phyloP scores from a whole-genome alignment of 2,113 vertebrate species.

The Psammodynastes pulverulentus region DNA sequence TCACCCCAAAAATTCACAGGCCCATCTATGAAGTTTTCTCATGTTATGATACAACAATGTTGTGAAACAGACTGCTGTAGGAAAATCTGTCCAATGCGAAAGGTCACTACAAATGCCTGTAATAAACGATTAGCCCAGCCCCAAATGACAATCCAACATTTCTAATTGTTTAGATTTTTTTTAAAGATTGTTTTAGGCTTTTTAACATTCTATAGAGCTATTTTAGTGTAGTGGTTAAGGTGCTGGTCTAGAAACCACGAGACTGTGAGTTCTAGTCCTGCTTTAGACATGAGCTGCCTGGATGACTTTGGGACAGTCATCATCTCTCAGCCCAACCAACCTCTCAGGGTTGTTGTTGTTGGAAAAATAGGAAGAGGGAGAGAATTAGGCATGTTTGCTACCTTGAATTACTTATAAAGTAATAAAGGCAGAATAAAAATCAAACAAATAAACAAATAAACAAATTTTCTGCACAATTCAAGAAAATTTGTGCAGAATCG shows the following conservation, averaged over 20 bases:
- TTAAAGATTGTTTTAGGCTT: neutral
- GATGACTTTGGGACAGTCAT: neutral
- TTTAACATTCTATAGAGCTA: neutral
- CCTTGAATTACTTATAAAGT: neutral
- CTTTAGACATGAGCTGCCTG: neutral
- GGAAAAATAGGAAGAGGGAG: neutral
- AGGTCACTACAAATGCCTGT: neutral
- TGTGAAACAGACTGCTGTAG: neutral
- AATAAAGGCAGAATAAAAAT: neutral
- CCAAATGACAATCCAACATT: neutral
- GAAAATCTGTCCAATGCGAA: neutral
- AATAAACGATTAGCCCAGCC: neutral
- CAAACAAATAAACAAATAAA: neutral
- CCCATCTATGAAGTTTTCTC: neutral
- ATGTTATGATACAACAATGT: neutral
- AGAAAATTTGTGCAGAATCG: neutral
- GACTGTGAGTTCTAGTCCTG: neutral
- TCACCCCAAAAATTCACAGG: neutral
- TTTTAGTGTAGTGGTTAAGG: neutral
- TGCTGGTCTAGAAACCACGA: neutral
- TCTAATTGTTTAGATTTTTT: neutral
- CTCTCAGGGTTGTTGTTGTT: neutral
- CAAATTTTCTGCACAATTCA: neutral
- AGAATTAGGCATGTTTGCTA: neutral
- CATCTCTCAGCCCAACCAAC: neutral